Evolutionary conservation across 2,113 vertebrate species (phyloP).

Genomic region (Bubo scandiacus): DNA sequence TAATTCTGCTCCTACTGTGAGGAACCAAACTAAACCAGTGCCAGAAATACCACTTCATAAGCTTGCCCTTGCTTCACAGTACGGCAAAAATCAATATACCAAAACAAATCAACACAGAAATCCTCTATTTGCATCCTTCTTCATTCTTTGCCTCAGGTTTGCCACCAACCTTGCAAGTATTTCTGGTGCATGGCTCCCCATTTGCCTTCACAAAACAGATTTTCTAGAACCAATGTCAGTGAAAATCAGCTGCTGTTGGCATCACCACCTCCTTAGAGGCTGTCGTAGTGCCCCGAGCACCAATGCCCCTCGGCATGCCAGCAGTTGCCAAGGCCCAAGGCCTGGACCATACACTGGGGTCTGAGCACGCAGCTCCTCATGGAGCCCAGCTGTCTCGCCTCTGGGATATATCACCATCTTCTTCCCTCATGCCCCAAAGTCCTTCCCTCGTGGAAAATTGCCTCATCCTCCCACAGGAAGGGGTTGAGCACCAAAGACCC

Average conservation of each 20-base stretch:
- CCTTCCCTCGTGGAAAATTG: fast-evolving
- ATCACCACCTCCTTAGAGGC: not conserved
- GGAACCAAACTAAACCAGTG: conserved; percentile 5
- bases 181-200: fast-evolving
- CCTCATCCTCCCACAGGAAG: fast-evolving
- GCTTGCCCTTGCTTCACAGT: not conserved
- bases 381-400: not conserved
- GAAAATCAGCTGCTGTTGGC: fast-evolving
- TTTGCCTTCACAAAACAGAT: not conserved
- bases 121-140: not conserved
- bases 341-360: fast-evolving
- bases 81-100: conserved; percentile 22
- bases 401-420: fast-evolving
- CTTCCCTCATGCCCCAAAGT: not conserved
- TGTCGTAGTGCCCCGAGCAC: fast-evolving
- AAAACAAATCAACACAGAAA: conserved; percentile 15
- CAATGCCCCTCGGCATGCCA: not conserved
- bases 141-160: not conserved
- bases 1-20: conserved; percentile 38
- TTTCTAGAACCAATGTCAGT: fast-evolving
- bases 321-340: fast-evolving
- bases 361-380: not conserved
- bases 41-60: conserved; percentile 31
- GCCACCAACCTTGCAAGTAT: fast-evolving
- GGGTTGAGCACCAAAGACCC: not conserved